A percentile compares a stretch with the other conserved stretches of the same genome.
Evolutionary conservation across 1,140 invertebrate species (phyloP).

Genomic region (Musca domestica): DNA sequence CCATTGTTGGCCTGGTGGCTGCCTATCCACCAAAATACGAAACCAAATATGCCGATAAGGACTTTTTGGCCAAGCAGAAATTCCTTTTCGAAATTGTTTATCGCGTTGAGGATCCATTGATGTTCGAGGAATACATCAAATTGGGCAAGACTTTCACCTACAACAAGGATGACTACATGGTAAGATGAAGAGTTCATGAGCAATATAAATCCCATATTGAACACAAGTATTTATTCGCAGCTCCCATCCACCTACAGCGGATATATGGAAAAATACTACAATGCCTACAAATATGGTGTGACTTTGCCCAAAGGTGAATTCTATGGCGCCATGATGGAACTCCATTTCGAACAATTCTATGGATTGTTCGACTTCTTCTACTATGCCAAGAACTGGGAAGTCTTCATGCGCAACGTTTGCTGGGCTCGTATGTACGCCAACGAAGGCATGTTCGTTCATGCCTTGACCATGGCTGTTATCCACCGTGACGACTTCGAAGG

Average conservation of each 20-base stretch:
- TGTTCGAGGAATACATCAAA: conserved; percentile 46
- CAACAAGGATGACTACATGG: conserved; percentile 39
- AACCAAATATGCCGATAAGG: conserved; percentile 38
- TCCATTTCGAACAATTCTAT: conserved; percentile 63
- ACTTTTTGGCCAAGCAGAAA: conserved; percentile 59
- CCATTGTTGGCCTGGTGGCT: conserved; percentile 41
- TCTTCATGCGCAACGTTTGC: conserved; percentile 62
- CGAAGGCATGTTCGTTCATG: conserved; percentile 61
- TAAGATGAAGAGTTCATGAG: conserved; percentile 30
- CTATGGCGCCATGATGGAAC: conserved; percentile 63
- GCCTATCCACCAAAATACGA: conserved; percentile 30
- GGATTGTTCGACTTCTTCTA: conserved; percentile 68
- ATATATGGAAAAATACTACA: conserved; percentile 61
- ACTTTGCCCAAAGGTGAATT: conserved; percentile 60
- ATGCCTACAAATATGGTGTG: conserved; percentile 58
- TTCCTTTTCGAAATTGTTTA: conserved; percentile 63
- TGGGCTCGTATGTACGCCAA: conserved; percentile 62
- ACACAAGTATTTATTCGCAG: not conserved
- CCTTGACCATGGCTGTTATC: conserved; percentile 60
- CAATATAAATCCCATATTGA: not conserved
- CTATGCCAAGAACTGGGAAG: conserved; percentile 66
- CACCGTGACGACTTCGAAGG: conserved; percentile 59
- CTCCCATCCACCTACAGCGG: conserved; percentile 56
- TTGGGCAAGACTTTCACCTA: conserved; percentile 30
- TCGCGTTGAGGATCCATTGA: conserved; percentile 56